phyloP scores from a whole-genome alignment of 2,797 vertebrate genomes.

The Pseudotriccus pelzelni region DNA sequence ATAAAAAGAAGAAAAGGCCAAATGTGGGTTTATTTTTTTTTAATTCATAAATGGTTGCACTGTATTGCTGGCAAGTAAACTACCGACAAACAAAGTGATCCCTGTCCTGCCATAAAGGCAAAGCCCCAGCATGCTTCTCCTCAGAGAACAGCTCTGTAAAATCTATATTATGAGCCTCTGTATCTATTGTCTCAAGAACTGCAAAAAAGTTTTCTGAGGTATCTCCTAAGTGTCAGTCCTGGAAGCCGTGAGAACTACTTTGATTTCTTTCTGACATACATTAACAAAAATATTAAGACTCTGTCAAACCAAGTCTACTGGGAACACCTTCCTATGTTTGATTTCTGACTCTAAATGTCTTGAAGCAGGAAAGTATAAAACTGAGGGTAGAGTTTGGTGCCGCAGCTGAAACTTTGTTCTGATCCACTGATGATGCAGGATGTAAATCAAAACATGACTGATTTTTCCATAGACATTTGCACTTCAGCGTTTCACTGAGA shows the following conservation, averaged over 20 bases:
- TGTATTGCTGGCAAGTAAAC: not conserved
- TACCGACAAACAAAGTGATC: not conserved
- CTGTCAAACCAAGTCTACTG: not conserved
- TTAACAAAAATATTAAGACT: not conserved
- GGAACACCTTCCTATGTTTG: not conserved
- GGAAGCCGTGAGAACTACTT: not conserved
- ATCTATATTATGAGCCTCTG: not conserved
- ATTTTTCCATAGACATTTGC: not conserved
- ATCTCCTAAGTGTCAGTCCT: slow-evolving; percentile 7
- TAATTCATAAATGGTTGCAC: not conserved
- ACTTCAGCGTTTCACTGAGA: not conserved
- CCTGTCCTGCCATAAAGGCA: not conserved
- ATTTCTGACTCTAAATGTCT: not conserved
- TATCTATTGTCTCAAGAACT: not conserved
- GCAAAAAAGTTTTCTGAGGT: not conserved
- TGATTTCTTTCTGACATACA: not conserved
- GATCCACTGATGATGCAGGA: not conserved
- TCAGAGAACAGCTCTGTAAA: not conserved
- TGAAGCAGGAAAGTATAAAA: not conserved
- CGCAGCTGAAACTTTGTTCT: not conserved
- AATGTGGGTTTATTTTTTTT: not conserved
- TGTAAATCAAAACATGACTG: not conserved
- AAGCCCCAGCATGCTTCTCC: not conserved
- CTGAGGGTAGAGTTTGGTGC: not conserved
- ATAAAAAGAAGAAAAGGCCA: not conserved